Percentiles rank a stretch among this genome's conserved stretches.
phyloP scores from a whole-genome alignment of 2,113 vertebrate genomes.

The Zapus hudsonius region DNA sequence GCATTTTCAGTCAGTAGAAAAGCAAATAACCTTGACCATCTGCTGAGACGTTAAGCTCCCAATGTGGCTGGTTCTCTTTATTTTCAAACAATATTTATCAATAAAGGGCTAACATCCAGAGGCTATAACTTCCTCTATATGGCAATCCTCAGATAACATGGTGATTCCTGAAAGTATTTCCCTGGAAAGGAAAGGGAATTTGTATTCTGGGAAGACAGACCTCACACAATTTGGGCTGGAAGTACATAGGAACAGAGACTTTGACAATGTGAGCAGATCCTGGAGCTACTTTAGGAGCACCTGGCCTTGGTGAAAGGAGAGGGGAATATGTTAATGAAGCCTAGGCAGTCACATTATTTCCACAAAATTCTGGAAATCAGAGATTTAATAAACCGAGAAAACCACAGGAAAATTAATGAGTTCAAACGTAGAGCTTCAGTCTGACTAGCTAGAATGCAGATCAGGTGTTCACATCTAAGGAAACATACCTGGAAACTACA shows the following conservation, averaged over 20 bases:
- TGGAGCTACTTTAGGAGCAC: background rate
- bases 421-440: background rate
- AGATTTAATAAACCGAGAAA: background rate
- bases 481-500: background rate
- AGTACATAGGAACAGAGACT: background rate
- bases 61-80: background rate
- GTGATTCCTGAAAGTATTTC: background rate
- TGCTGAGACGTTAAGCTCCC: background rate
- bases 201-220: background rate
- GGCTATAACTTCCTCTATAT: background rate
- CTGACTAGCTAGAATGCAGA: background rate
- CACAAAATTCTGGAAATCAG: background rate
- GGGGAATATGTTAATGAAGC: background rate
- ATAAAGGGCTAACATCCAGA: background rate
- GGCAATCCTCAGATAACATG: background rate
- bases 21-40: background rate
- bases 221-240: background rate
- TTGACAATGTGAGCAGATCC: background rate
- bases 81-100: background rate
- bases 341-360: background rate
- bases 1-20: slow-evolving; percentile 6
- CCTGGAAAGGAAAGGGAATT: background rate
- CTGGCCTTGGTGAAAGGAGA: background rate
- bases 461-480: background rate
- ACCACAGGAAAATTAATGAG: background rate